Evolutionary conservation across 2,113 vertebrate genomes (phyloP).

Genomic region (Vulpes lagopus): DNA sequence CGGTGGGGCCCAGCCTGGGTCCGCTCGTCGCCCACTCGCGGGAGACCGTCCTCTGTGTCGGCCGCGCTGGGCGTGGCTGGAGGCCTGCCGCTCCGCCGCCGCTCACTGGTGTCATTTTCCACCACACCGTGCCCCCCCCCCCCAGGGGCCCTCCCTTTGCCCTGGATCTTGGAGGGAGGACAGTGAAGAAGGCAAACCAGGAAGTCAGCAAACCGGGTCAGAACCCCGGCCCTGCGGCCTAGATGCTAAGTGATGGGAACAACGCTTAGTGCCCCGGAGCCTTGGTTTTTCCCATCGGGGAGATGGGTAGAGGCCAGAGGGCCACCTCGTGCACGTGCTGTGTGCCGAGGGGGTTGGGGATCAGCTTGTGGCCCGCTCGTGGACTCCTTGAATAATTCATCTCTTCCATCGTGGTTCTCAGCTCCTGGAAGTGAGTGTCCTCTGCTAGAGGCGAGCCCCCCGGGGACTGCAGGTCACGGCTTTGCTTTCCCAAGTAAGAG

Average conservation of each 20-base stretch:
- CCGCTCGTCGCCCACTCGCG: accelerated
- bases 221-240: not conserved
- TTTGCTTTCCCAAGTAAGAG: not conserved
- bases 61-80: accelerated
- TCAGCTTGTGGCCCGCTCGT: not conserved
- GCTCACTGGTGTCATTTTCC: not conserved
- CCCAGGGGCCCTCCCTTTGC: not conserved
- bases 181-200: not conserved
- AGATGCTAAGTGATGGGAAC: not conserved
- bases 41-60: no score
- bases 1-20: accelerated
- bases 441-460: not conserved
- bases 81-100: not conserved
- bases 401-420: not conserved
- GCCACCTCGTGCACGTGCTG: accelerated
- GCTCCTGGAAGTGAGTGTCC: not conserved
- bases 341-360: accelerated
- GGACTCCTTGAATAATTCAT: not conserved
- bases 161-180: accelerated
- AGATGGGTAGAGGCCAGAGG: not conserved
- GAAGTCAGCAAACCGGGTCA: accelerated
- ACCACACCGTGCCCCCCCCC: accelerated
- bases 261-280: accelerated
- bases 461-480: not conserved
- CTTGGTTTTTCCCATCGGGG: not conserved